Evolutionary conservation across 2,113 vertebrate genomes (phyloP).

Genomic region (Cottus gobio): DNA sequence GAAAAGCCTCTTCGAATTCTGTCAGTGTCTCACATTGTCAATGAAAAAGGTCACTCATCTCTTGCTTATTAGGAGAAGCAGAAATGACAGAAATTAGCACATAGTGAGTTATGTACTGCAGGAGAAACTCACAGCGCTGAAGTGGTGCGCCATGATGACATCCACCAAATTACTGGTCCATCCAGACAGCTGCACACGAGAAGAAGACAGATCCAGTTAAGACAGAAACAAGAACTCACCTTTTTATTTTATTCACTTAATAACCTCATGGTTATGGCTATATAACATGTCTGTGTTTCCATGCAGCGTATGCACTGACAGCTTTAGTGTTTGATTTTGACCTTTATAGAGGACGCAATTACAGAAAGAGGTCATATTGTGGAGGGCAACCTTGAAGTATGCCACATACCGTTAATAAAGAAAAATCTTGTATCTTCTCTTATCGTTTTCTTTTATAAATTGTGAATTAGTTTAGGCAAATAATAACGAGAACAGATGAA

Average conservation of each 20-base stretch:
- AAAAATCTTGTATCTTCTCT: neutral
- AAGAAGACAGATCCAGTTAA: slow-evolving; percentile 5
- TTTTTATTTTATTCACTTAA: neutral
- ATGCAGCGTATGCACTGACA: neutral
- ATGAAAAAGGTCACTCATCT: slow-evolving; percentile 24
- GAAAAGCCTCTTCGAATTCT: slow-evolving; percentile 2
- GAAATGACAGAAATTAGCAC: neutral
- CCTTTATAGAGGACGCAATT: neutral
- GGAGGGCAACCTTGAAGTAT: neutral
- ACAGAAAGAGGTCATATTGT: neutral
- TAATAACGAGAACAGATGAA: neutral
- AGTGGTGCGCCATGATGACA: slow-evolving; percentile 94
- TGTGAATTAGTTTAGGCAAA: neutral
- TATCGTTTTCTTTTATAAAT: neutral
- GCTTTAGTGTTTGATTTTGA: neutral
- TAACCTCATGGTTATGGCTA: neutral
- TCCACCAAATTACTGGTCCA: slow-evolving; percentile 97
- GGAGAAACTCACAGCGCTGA: slow-evolving; percentile 90
- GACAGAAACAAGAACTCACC: neutral
- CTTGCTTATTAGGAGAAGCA: neutral
- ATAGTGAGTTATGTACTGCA: neutral
- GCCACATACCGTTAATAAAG: neutral
- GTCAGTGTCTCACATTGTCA: slow-evolving; percentile 8
- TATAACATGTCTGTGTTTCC: neutral
- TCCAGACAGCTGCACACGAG: slow-evolving; percentile 88